Evolutionary conservation across 2,113 vertebrate genomes (phyloP), one percentile per base, ranked within the genome.

Genomic region (Motacilla tschutschensis): DNA sequence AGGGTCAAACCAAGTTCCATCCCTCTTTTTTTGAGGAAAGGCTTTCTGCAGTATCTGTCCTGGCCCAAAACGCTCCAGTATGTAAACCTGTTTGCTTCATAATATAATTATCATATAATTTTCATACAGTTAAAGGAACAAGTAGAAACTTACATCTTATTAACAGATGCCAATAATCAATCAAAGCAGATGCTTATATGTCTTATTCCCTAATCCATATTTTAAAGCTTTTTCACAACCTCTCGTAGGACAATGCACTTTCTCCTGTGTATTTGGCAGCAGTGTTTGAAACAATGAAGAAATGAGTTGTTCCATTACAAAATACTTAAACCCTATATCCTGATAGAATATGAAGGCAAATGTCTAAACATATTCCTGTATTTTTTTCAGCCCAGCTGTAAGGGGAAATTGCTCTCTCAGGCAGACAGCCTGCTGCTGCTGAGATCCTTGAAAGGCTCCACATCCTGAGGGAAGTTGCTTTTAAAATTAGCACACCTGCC

Each of bases 401-500:
- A 64, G 43, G 18, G 74, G 41, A 78, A 92, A 74, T 54, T 60
- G 7, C 10, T 33, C 48, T 77, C 35, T 80, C 41, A 87, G 41
- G 65, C 18, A 20, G 48, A 22, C 10, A 74, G 48, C 17, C 40
- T 69, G 64, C 69, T 89, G 69, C 51, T 70, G 17, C 8, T 58
- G 58, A 67, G 57, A 85, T 47, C 64, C 50, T 69, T 80, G 55
- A 85, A 83, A 89, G 54, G 9, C 40, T 91, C 35, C 31, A 26
- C 28, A 72, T 57, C 70, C 70, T 83, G 48, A 80, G 9, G 60
- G 62, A 89, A 75, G 29, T 29, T 71, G 69, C 21, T 31, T 54
- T 75, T 86, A 83, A 87, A 90, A 90, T 87, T 70, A 88, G 59
- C 33, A 48, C 40, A 73, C 62, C 75, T 81, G 72, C 75, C 12